Evolutionary conservation across 2,113 vertebrate species (phyloP).

Genomic region (Tetraodon nigroviridis): DNA sequence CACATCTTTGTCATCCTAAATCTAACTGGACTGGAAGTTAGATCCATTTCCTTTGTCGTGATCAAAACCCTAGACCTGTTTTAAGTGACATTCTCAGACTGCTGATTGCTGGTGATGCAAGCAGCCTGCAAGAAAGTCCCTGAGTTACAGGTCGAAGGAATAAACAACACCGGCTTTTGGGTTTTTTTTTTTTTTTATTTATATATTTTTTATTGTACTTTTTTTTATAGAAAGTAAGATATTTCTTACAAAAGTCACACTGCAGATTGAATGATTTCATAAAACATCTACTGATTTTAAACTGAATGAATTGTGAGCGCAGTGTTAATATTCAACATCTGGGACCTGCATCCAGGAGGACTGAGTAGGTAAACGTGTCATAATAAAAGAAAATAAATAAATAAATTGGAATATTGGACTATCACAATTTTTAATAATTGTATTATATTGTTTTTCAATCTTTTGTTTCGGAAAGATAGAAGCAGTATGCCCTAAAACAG

Average conservation of each 20-base stretch:
- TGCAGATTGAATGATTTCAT: neutral
- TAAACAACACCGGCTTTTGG: neutral
- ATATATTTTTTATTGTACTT: neutral
- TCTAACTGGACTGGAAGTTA: neutral
- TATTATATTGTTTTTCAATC: too few relatives aligned
- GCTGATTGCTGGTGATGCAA: neutral
- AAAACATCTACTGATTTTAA: neutral
- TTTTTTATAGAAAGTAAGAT: neutral
- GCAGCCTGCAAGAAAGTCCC: neutral
- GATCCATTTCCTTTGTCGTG: constrained; percentile 38
- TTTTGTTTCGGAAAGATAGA: too few relatives aligned
- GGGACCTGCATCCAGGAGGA: too few relatives aligned
- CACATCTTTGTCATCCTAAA: neutral
- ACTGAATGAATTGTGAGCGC: too few relatives aligned
- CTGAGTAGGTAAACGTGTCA: too few relatives aligned
- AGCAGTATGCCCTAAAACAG: too few relatives aligned
- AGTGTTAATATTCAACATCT: too few relatives aligned
- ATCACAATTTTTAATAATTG: too few relatives aligned
- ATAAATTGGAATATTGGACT: too few relatives aligned
- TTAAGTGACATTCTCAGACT: neutral
- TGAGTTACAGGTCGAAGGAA: neutral
- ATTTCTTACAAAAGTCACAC: neutral
- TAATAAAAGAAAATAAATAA: too few relatives aligned
- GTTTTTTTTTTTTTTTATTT: too few relatives aligned
- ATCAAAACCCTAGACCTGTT: neutral